Percentiles rank a stretch among this genome's conserved stretches.
phyloP scores from a whole-genome alignment of 2,888 invertebrate genomes.

The Temnothorax ravouxi region DNA sequence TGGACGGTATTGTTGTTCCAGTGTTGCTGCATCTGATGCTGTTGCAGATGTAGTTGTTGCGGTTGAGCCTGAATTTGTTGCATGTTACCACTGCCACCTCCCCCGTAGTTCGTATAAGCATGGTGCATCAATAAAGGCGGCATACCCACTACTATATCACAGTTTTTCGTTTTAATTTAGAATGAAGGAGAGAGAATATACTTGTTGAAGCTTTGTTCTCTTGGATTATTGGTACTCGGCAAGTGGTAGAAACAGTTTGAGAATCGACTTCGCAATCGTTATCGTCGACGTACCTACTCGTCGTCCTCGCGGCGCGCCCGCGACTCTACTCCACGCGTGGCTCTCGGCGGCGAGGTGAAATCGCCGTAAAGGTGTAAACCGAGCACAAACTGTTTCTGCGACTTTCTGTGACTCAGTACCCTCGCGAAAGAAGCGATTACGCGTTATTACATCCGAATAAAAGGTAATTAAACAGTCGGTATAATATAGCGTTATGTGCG shows the following conservation, averaged over 20 bases:
- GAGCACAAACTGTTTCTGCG: slow-evolving; percentile 73
- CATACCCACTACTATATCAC: slow-evolving; percentile 86
- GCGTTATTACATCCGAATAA: slow-evolving; percentile 60
- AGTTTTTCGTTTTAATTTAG: slow-evolving; percentile 80
- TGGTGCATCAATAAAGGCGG: slow-evolving; percentile 87
- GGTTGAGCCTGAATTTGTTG: slow-evolving; percentile 87
- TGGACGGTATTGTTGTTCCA: slow-evolving; percentile 87
- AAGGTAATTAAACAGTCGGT: slow-evolving; percentile 60
- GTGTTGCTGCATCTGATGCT: slow-evolving; percentile 86
- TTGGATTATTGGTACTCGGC: slow-evolving; percentile 67
- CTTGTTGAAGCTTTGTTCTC: slow-evolving; percentile 66
- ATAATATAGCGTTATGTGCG: slow-evolving; percentile 64
- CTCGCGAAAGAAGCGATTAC: slow-evolving; percentile 59
- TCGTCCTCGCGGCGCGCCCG: neutral
- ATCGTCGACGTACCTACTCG: neutral
- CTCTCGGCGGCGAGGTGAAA: neutral
- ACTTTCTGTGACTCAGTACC: slow-evolving; percentile 63
- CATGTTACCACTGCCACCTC: slow-evolving; percentile 88
- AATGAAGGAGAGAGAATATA: slow-evolving; percentile 73
- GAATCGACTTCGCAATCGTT: neutral
- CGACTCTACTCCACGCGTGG: neutral
- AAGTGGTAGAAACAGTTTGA: slow-evolving; percentile 79
- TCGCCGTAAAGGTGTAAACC: neutral
- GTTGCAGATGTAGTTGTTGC: slow-evolving; percentile 86
- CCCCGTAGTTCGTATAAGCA: slow-evolving; percentile 88